Evolutionary conservation across 2,888 invertebrate genomes (phyloP).

Genomic region (Branchipolynoe longqiensis): DNA sequence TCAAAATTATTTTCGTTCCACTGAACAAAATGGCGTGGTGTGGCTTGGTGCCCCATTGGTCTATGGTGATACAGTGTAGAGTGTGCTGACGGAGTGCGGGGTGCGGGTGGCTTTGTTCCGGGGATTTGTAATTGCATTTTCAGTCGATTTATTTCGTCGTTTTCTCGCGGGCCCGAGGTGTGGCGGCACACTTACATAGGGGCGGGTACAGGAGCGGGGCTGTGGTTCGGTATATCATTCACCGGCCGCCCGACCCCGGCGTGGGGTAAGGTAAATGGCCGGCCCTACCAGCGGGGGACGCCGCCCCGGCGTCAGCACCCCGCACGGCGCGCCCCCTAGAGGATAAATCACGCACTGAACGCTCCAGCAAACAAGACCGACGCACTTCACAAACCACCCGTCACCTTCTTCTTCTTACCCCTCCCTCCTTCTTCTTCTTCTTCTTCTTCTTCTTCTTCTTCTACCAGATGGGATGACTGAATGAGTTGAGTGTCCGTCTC

Average conservation of each 20-base stretch:
- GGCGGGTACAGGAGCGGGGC: neutral
- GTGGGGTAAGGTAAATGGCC: neutral
- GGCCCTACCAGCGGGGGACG: slow-evolving; percentile 39
- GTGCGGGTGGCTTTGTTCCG: no score
- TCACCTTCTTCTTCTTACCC: neutral
- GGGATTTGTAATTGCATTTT: slow-evolving; percentile 37
- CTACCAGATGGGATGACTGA: no score
- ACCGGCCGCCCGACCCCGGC: neutral
- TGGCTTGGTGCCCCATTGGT: slow-evolving; percentile 14
- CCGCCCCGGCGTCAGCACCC: slow-evolving; percentile 31
- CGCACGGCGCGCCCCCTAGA: neutral
- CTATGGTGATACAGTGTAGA: neutral
- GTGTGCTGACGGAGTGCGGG: no score
- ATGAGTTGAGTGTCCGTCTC: no score
- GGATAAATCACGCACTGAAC: slow-evolving; percentile 14
- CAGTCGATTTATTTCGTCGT: slow-evolving; percentile 41
- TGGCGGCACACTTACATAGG: slow-evolving; percentile 5
- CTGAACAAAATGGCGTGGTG: neutral
- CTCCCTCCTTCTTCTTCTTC: neutral
- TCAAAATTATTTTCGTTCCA: neutral
- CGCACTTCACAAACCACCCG: neutral
- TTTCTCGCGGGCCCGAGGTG: neutral
- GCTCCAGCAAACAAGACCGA: neutral
- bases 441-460: neutral
- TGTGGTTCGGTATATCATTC: neutral